Evolutionary conservation across 2,888 invertebrate species (phyloP), one percentile per base, ranked within the genome.

Genomic region (Dryococelus australis): DNA sequence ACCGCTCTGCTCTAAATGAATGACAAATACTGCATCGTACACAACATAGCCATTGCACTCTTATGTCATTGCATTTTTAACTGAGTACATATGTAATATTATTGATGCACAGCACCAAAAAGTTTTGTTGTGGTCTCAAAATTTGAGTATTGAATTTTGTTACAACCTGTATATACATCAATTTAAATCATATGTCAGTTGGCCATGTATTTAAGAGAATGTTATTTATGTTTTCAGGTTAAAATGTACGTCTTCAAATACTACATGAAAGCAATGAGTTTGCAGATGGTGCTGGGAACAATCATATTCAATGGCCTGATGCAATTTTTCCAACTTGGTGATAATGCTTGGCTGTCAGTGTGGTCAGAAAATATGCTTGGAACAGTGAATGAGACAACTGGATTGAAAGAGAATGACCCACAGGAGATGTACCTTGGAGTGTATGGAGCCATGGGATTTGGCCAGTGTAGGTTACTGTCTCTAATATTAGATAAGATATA

Each of bases 401-500:
- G 43, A 20, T 43, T 83, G 35, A 24, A 8, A 13, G 83, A 83
- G 83, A 83, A 4, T 1, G 35, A 43, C 83, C 83, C 83, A 20
- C 83, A 83, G 24, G 83, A 83, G 0, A 88, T 90, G 86, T 91
- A 92, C 87, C 89, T 92, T 28, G 91, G 91, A 10, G 90, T 92
- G 16, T 92, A 92, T 89, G 92, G 91, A n/a, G 91, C 89, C 65
- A 89, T 92, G 0, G 92, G 92, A 27, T 90, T 90, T 86, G 90
- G 90, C 9, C 92, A 92, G 90, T 91, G 91, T 91, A 88, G 88
- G 88, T 87, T 35, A 13, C 35, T 65, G 65, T 47, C 65, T 65
- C 65, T n/a, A 51, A 51, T 51, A 51, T 35, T 35, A 35, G 35
- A 35, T 35, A 35, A 35, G 35, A 35, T 35, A 35, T 35, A 35